A percentile compares a stretch with the other conserved stretches of the same genome.
Evolutionary conservation across 2,797 vertebrate species (phyloP).

Genomic region (Huso huso): DNA sequence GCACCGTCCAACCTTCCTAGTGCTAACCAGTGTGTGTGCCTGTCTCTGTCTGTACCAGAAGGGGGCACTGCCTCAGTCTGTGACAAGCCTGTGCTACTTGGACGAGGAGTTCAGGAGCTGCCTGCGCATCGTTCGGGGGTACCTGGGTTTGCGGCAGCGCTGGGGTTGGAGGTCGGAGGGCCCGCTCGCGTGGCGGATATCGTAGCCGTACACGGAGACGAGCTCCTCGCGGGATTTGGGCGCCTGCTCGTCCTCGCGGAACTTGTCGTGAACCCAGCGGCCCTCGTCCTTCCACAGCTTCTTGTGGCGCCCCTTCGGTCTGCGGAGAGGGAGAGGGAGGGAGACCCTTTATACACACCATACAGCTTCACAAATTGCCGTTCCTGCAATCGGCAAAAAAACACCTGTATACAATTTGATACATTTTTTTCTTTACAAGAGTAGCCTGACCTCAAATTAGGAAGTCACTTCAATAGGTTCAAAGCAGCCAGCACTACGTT

Average conservation of each 20-base stretch:
- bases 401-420: neutral
- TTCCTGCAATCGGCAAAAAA: too few relatives aligned
- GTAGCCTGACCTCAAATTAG: neutral
- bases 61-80: too few relatives aligned
- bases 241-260: conserved; percentile 92
- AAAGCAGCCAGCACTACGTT: neutral
- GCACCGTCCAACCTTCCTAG: too few relatives aligned
- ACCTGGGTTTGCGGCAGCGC: conserved; percentile 78
- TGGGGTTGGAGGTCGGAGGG: conserved; percentile 65
- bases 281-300: conserved; percentile 96
- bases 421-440: too few relatives aligned
- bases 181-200: conserved; percentile 80
- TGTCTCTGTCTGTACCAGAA: too few relatives aligned
- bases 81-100: too few relatives aligned
- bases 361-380: neutral
- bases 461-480: neutral
- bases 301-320: conserved; percentile 85
- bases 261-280: conserved; percentile 89
- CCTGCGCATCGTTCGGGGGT: conserved; percentile 11
- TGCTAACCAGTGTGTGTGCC: too few relatives aligned
- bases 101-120: too few relatives aligned
- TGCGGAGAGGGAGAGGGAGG: conserved; percentile 28
- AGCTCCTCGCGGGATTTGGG: conserved; percentile 92
- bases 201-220: conserved; percentile 88
- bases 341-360: neutral